Conservation (phyloP, 2,888 invertebrate genomes). For the Augochlorella aurata region DNA sequence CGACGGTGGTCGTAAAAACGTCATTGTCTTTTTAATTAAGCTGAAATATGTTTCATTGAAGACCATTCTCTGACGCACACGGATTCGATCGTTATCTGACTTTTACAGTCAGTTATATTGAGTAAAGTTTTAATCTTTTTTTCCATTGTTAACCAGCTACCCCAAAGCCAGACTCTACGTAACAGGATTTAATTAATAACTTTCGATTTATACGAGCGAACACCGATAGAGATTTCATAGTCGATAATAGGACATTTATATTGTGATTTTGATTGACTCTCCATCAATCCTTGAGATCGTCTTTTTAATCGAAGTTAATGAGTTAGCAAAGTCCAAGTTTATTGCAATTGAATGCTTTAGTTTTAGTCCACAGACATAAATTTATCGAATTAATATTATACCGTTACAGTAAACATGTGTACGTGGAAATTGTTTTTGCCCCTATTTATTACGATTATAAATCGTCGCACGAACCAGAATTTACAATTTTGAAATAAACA, state of each 20-base stretch:
- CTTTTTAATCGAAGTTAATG: not conserved
- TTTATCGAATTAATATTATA: not conserved
- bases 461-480: not conserved
- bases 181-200: slow-evolving; percentile 30
- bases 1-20: too few species aligned
- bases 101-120: slow-evolving; percentile 26
- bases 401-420: not conserved
- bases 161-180: not conserved
- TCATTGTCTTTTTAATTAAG: not conserved
- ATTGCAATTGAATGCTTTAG: not conserved
- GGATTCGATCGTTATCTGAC: slow-evolving; percentile 11
- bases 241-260: not conserved
- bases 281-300: not conserved
- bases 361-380: not conserved
- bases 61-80: not conserved
- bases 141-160: slow-evolving; percentile 22
- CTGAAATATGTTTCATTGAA: not conserved
- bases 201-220: slow-evolving; percentile 6
- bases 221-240: not conserved
- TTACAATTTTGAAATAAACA: not conserved
- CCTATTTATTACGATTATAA: not conserved
- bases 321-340: not conserved
- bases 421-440: not conserved
- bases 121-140: slow-evolving; percentile 18
- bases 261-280: not conserved